Evolutionary conservation across 2,888 invertebrate genomes (phyloP), one percentile per base, ranked within the genome.

Genomic region (Aquatica leii): DNA sequence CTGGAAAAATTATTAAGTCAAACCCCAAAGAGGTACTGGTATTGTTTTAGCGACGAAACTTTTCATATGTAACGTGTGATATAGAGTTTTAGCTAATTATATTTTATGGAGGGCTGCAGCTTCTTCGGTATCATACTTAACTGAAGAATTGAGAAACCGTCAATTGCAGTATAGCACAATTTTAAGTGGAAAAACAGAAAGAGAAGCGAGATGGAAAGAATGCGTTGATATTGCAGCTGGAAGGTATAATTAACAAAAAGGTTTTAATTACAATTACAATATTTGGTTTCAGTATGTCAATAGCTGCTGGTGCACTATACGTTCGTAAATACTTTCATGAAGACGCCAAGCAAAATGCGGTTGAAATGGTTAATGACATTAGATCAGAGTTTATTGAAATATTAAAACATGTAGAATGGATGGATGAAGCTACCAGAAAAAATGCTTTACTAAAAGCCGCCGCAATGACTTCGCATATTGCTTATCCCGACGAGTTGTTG

Each of bases 161-260:
- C 94, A 95, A 77, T 82, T 95, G 53, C 86, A 90, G 35, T 96
- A 93, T 81, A 90, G 90, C 55, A 92, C 93, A 0, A 90, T 90
- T 0, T 84, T 95, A 5, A 91, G 91, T 4, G 95, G 95, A 0
- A 90, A 90, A 78, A 92, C 93, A 0, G 94, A 94, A 77, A 84
- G 93, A 59, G 93, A 94, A 78, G 89, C 94, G 43, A 86, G 95
- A 65, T 96, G 96, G 96, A 95, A 95, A 83, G 94, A 95, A 78
- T 96, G 95, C 77, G 89, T 93, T 17, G 93, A 93, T 70, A 89
- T 91, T 9, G 87, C 91, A 20, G 87, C 92, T 66, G 89, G 89
- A 75, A 92, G 91, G 91, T 90, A 80, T 41, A 9, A 11, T n/a
- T 9, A 14, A 4, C 21, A 12, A 41, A 54, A 12, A 14, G 9